Percentiles rank a stretch among this genome's conserved stretches.
Conservation (phyloP, 1,140 invertebrate genomes). For the Lanistes nyassanus region DNA sequence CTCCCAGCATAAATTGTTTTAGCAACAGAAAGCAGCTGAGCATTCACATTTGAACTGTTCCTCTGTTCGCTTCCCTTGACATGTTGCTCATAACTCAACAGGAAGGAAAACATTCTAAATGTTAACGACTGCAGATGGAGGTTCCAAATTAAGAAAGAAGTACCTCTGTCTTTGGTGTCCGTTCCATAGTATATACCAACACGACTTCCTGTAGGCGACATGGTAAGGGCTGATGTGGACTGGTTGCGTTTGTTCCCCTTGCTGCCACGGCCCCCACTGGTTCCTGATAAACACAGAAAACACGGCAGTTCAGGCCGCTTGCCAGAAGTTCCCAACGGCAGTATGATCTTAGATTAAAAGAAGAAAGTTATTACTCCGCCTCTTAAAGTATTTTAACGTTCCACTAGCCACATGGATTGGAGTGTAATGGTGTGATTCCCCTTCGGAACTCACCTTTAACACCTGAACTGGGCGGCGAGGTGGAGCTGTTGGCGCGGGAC, state of each 20-base stretch:
- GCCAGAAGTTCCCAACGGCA: not conserved
- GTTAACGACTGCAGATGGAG: too few relatives aligned
- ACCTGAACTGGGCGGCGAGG: not conserved
- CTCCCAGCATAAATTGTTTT: not conserved
- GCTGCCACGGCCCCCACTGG: not conserved
- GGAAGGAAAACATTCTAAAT: not conserved
- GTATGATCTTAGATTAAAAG: not conserved
- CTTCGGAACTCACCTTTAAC: not conserved
- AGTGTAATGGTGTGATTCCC: not conserved
- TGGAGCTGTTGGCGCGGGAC: not conserved
- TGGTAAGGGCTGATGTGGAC: not conserved
- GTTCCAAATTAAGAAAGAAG: too few relatives aligned
- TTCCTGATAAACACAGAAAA: not conserved
- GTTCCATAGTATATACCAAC: not conserved
- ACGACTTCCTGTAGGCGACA: not conserved
- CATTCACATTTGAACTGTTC: not conserved
- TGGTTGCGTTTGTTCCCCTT: not conserved
- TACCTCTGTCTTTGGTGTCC: conserved; percentile 16
- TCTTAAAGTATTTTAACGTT: too few relatives aligned
- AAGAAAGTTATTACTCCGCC: too few relatives aligned
- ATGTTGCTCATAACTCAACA: not conserved
- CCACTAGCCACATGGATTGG: not conserved
- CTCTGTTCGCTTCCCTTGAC: not conserved
- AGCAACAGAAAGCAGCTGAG: not conserved
- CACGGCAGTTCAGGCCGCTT: not conserved